A percentile compares a stretch with the other conserved stretches of the same genome.
These are phyloP conservation scores for Lepidocyrtinus sp. DNA, from an alignment of 2,888 invertebrate species.

Conservation along the genomic window DNA sequence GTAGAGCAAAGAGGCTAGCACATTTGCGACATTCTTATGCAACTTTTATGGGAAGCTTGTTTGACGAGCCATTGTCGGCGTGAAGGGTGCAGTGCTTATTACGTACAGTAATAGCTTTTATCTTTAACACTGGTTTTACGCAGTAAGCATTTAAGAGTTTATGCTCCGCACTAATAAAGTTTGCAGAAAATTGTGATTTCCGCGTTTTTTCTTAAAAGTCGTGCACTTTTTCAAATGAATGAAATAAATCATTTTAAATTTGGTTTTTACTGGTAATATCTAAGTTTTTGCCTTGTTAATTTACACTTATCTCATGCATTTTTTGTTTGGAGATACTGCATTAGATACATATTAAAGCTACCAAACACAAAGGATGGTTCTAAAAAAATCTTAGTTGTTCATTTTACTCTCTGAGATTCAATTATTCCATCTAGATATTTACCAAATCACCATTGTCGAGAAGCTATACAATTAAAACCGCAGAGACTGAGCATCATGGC, in stretches of 20 bases:
- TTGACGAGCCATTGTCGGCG: background rate
- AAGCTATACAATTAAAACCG: too few relatives aligned
- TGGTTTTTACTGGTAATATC: background rate
- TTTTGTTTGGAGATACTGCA: background rate
- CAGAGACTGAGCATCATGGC: too few relatives aligned
- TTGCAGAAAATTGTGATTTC: constrained; percentile 7
- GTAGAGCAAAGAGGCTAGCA: constrained; percentile 3
- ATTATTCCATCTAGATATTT: background rate
- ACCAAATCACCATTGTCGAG: too few relatives aligned
- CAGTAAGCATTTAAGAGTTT: background rate
- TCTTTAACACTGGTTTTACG: background rate
- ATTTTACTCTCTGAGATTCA: constrained; percentile 1
- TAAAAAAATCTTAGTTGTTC: background rate
- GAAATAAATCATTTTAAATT: background rate
- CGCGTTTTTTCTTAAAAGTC: constrained; percentile 2
- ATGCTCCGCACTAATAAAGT: constrained; percentile 3
- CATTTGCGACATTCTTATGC: constrained; percentile 11
- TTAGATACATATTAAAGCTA: background rate
- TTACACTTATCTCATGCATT: background rate
- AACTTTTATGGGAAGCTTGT: background rate
- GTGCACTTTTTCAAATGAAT: background rate
- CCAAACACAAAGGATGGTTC: too few relatives aligned
- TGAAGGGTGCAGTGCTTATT: background rate
- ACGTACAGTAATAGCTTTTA: background rate
- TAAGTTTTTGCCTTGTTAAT: constrained; percentile 3